phyloP scores from a whole-genome alignment of 2,888 invertebrate genomes.

The Palloptera scutellata region DNA sequence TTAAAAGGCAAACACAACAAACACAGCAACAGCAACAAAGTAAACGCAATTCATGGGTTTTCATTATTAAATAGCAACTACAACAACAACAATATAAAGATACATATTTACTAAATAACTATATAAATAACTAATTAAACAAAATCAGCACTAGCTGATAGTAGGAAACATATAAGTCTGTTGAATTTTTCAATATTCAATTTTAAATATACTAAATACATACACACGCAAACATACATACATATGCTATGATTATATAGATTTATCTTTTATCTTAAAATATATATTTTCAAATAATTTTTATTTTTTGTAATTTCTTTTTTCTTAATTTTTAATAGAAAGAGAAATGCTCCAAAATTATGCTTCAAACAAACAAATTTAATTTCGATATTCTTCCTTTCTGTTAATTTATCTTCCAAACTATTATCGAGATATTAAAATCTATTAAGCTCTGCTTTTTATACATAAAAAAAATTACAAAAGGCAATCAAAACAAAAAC shows the following conservation, averaged over 20 bases:
- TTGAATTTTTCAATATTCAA: constrained; percentile 15
- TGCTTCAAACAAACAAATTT: too few relatives aligned
- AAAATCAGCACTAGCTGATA: constrained; percentile 9
- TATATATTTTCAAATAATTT: neutral
- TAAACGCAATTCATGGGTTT: constrained; percentile 50
- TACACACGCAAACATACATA: too few relatives aligned
- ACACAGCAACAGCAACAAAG: constrained; percentile 37
- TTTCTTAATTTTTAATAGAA: too few relatives aligned
- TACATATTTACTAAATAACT: constrained; percentile 19
- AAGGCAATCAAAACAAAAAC: constrained; percentile 8
- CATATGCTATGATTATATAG: neutral
- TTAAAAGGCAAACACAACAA: constrained; percentile 33
- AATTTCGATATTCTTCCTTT: too few relatives aligned
- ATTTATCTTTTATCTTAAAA: neutral
- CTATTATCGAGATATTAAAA: too few relatives aligned
- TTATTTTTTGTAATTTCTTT: too few relatives aligned
- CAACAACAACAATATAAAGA: constrained; percentile 9
- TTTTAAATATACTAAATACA: too few relatives aligned
- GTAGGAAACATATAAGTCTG: constrained; percentile 29
- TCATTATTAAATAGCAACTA: constrained; percentile 38
- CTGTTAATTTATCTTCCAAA: too few relatives aligned
- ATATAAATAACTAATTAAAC: neutral
- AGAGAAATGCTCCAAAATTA: too few relatives aligned
- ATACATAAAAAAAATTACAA: neutral
- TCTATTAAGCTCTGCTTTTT: too few relatives aligned